A percentile compares a stretch with the other conserved stretches of the same genome.
Evolutionary conservation across 1,140 invertebrate species (phyloP).

Genomic region (Phymorhynchus buccinoides): DNA sequence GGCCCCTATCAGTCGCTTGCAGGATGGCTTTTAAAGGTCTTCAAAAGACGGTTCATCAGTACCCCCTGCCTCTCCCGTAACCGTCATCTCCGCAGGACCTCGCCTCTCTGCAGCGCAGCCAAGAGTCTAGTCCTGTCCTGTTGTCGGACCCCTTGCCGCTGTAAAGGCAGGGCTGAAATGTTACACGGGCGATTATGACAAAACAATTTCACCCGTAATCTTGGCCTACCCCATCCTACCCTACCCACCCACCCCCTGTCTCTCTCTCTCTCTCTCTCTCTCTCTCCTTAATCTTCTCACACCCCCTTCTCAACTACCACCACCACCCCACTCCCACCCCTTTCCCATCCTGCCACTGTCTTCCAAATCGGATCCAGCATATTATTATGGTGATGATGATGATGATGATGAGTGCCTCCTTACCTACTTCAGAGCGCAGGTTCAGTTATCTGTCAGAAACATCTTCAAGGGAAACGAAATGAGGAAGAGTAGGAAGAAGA

Average conservation of each 20-base stretch:
- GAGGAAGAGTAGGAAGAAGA: too few species aligned
- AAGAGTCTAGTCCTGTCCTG: too few species aligned
- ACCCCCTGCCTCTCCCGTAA: slow-evolving; percentile 26
- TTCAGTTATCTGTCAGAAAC: slow-evolving; percentile 42
- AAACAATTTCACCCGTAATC: slow-evolving; percentile 46
- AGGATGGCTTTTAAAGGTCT: slow-evolving; percentile 15
- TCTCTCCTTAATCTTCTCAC: neutral
- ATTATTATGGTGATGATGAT: too few species aligned
- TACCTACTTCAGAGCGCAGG: too few species aligned
- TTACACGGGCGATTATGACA: slow-evolving; percentile 44
- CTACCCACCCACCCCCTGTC: neutral
- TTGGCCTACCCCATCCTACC: neutral
- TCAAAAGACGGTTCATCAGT: slow-evolving; percentile 29
- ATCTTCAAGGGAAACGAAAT: slow-evolving; percentile 13
- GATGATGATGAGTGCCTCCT: slow-evolving; percentile 7
- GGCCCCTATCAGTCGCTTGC: neutral
- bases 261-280: neutral
- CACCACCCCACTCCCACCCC: slow-evolving; percentile 9
- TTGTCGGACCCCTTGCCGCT: slow-evolving; percentile 29
- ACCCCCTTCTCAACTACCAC: too few species aligned
- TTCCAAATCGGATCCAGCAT: too few species aligned
- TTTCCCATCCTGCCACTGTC: too few species aligned
- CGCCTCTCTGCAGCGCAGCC: slow-evolving; percentile 2
- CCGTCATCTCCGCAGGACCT: too few species aligned
- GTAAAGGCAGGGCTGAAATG: slow-evolving; percentile 30